Evolutionary conservation across 2,797 vertebrate genomes (phyloP).

Genomic region (Ibycter americanus): DNA sequence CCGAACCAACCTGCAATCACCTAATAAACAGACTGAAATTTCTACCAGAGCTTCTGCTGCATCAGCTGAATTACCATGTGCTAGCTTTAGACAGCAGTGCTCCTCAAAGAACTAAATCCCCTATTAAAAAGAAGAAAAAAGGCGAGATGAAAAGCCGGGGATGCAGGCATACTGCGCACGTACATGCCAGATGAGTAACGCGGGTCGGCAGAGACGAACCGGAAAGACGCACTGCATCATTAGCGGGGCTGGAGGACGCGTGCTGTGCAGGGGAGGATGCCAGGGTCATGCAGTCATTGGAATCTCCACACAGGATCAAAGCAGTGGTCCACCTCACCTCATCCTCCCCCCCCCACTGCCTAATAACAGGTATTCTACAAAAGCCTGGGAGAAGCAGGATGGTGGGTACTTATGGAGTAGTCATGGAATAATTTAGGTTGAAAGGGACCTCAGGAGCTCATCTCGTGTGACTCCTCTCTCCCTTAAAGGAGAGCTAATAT

Average conservation of each 20-base stretch:
- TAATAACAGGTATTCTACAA: constrained; percentile 9
- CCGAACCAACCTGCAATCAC: neutral
- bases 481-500: neutral
- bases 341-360: neutral
- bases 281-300: constrained; percentile 30
- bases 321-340: neutral
- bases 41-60: constrained; percentile 24
- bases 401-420: neutral
- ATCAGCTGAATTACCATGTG: constrained; percentile 32
- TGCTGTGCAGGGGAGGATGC: neutral
- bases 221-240: constrained; percentile 2
- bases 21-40: neutral
- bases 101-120: constrained; percentile 25
- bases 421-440: neutral
- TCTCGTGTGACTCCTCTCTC: neutral
- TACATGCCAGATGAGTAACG: neutral
- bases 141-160: neutral
- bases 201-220: neutral
- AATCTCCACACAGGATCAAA: constrained; percentile 13
- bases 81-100: neutral
- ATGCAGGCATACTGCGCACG: neutral
- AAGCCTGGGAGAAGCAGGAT: neutral
- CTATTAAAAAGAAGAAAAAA: neutral
- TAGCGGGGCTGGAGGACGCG: neutral
- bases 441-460: neutral